phyloP scores from a whole-genome alignment of 2,888 invertebrate species.

The Lasioglossum malachurum region DNA sequence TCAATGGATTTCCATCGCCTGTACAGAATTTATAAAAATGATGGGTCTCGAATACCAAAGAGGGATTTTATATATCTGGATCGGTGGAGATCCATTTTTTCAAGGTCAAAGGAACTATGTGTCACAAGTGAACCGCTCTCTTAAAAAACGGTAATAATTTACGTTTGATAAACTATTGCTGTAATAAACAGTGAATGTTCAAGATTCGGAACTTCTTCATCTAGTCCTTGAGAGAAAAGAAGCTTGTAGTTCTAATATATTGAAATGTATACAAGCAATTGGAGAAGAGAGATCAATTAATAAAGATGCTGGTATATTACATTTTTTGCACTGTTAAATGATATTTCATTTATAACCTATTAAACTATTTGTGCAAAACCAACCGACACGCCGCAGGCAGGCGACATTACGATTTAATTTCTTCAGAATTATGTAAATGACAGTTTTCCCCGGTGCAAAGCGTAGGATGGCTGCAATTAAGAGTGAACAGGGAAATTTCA shows the following conservation, averaged over 20 bases:
- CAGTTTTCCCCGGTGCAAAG: not conserved
- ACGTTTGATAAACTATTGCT: no score
- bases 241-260: not conserved
- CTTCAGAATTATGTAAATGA: conserved; percentile 12
- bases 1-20: not conserved
- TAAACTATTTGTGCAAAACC: not conserved
- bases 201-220: no score
- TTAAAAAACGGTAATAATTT: no score
- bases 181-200: not conserved
- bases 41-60: no score
- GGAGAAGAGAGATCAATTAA: not conserved
- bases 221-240: not conserved
- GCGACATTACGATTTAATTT: conserved; percentile 16
- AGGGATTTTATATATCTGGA: no score
- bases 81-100: no score
- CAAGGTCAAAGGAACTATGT: no score
- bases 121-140: no score
- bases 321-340: not conserved
- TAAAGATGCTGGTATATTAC: not conserved
- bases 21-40: no score
- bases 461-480: conserved; percentile 7
- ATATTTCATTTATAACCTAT: not conserved
- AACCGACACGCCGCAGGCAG: no score
- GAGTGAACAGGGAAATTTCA: conserved; percentile 23
- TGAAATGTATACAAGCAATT: not conserved